Conservation (phyloP, 2,797 vertebrate genomes). For the Pseudopleuronectes americanus region DNA sequence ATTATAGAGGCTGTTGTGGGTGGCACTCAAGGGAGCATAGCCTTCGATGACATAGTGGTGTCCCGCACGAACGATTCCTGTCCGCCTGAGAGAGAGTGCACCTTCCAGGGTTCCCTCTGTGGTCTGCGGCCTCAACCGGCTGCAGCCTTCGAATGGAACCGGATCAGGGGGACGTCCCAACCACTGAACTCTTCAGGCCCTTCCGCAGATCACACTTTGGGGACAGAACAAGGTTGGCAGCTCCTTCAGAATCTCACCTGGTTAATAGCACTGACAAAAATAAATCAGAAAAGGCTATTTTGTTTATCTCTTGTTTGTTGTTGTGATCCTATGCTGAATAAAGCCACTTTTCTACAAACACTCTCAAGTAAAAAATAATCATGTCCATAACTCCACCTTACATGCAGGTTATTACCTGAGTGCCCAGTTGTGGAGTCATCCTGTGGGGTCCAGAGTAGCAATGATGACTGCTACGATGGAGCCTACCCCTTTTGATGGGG, state of each 20-base stretch:
- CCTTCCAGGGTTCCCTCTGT: conserved; percentile 84
- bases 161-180: conserved; percentile 64
- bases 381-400: neutral
- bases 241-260: neutral
- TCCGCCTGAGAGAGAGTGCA: conserved; percentile 84
- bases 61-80: conserved; percentile 68
- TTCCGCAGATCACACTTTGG: conserved; percentile 80
- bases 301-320: too few relatives aligned
- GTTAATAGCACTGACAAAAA: neutral
- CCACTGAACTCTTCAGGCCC: conserved; percentile 75
- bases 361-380: too few relatives aligned
- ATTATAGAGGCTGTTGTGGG: conserved; percentile 80
- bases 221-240: conserved; percentile 79
- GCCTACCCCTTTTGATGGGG: conserved; percentile 70
- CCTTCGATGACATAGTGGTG: conserved; percentile 79
- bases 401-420: conserved; percentile 83
- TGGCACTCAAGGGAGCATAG: conserved; percentile 76
- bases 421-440: conserved; percentile 76
- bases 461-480: conserved; percentile 69
- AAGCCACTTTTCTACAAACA: neutral
- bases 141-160: conserved; percentile 74
- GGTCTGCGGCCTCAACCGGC: conserved; percentile 64
- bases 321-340: neutral
- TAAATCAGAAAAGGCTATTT: too few relatives aligned
- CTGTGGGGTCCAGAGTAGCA: conserved; percentile 52